Base-by-base conservation (phyloP, 1,140 invertebrate genomes). In the Eumaeus atala region DNA sequence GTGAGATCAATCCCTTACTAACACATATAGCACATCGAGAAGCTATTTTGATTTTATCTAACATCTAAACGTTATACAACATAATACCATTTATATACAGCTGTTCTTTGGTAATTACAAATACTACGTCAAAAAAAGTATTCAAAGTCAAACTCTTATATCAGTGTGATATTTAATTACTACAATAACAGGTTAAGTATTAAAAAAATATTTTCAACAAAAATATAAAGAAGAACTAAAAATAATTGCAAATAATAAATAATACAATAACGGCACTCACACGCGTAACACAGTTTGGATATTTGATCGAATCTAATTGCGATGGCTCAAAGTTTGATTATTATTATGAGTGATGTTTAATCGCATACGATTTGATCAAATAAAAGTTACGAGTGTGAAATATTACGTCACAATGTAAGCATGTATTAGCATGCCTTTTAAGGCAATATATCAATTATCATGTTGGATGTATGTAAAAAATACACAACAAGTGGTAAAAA, bases 71-170 rank as follows among this genome's bases (percentile, higher is more conserved):
- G 21, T 6, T 21, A 42, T 17, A 42, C 18, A 53, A 33, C 38
- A 35, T 35, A 34, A 33, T 34, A 35, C 28, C 48, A 33, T n/a
- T 48, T 59, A 59, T 56, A 57, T 72, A 71, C 60, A 71, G 64
- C 64, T 72, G 49, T 67, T 70, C 59, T 72, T 66, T 59, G 35
- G 64, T 68, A 63, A 42, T 69, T 64, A 67, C 61, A 54, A 60
- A 72, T 72, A 56, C 74, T 76, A 76, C 62, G 58, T 62, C 70
- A 74, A 72, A 71, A 60, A 75, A 72, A 76, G 62, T 75, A 77
- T 66, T 84, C 84, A 87, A 87, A 87, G 84, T 87, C 84, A 87
- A 87, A 87, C 84, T 87, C 84, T 87, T 79, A 69, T 74, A 62
- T 70, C 44, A 58, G 72, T 72, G 68, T 78, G 73, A 77, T 74